phyloP scores from a whole-genome alignment of 2,888 invertebrate genomes.

The Leucophenga maculata region DNA sequence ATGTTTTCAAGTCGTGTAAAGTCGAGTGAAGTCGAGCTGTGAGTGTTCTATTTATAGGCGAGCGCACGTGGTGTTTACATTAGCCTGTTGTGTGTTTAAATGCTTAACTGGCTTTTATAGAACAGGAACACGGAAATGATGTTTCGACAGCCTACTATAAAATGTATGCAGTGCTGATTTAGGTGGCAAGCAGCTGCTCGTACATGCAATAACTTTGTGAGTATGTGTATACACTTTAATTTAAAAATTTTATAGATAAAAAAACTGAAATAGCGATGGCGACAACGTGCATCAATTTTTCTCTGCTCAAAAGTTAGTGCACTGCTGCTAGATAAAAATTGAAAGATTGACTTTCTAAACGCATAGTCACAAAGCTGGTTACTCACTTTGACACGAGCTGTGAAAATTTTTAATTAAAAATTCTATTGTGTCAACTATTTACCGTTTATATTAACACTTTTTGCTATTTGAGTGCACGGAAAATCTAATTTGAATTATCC shows the following conservation, averaged over 20 bases:
- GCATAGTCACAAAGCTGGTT: too few relatives aligned
- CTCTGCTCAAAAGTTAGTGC: not conserved
- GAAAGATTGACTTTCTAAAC: not conserved
- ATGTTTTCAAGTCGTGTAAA: not conserved
- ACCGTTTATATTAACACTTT: too few relatives aligned
- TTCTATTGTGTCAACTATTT: not conserved
- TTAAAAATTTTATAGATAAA: not conserved
- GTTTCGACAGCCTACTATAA: conserved; percentile 2
- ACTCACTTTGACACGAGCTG: too few relatives aligned
- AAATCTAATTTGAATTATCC: conserved; percentile 3
- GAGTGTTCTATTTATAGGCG: conserved; percentile 8
- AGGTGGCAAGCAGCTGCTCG: too few relatives aligned
- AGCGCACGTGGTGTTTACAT: conserved; percentile 5
- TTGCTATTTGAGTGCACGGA: too few relatives aligned
- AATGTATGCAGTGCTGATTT: conserved; percentile 1
- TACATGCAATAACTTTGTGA: too few relatives aligned
- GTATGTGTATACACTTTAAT: not conserved
- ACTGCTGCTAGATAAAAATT: not conserved
- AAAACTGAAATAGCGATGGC: not conserved
- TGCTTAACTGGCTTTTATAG: conserved; percentile 2
- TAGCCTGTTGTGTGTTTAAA: conserved; percentile 5
- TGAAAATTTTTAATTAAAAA: too few relatives aligned
- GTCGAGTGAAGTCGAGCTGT: not conserved
- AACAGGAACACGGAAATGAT: not conserved
- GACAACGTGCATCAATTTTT: too few relatives aligned